phyloP scores from a whole-genome alignment of 2,888 invertebrate genomes.

The Eilema griseolum region DNA sequence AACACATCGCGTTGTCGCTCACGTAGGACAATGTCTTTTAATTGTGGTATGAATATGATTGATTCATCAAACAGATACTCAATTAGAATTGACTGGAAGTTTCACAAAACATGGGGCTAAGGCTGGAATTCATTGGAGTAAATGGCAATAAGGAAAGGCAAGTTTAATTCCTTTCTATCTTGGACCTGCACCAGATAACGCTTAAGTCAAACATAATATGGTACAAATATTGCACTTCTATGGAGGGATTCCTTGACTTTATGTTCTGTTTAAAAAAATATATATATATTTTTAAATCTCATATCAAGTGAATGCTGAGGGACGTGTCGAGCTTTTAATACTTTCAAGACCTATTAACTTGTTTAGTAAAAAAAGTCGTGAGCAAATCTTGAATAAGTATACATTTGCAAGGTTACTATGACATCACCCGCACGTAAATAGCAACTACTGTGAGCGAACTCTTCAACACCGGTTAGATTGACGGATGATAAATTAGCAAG shows the following conservation, averaged over 20 bases:
- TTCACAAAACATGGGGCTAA: too few relatives aligned
- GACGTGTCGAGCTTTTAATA: not conserved
- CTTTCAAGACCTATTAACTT: not conserved
- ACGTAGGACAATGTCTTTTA: too few relatives aligned
- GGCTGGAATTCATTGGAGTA: too few relatives aligned
- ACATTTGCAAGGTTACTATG: conserved; percentile 28
- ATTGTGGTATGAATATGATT: too few relatives aligned
- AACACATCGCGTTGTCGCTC: too few relatives aligned
- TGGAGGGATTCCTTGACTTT: not conserved
- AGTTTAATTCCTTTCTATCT: too few relatives aligned
- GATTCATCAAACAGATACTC: too few relatives aligned
- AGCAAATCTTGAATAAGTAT: conserved; percentile 21
- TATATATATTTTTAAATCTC: not conserved
- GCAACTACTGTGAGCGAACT: conserved; percentile 17
- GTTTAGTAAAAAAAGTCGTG: conserved; percentile 21
- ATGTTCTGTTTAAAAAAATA: not conserved
- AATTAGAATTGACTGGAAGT: too few relatives aligned
- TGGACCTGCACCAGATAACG: too few relatives aligned
- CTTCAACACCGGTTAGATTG: conserved; percentile 17
- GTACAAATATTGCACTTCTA: too few relatives aligned
- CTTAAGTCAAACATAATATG: too few relatives aligned
- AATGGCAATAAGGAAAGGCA: too few relatives aligned
- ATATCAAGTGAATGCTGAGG: not conserved
- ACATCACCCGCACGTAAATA: conserved; percentile 38
- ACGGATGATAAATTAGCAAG: conserved; percentile 8